These are phyloP conservation scores for Drosophila subsilvestris DNA, from an alignment of 2,888 invertebrate species.

Conservation along the genomic window DNA sequence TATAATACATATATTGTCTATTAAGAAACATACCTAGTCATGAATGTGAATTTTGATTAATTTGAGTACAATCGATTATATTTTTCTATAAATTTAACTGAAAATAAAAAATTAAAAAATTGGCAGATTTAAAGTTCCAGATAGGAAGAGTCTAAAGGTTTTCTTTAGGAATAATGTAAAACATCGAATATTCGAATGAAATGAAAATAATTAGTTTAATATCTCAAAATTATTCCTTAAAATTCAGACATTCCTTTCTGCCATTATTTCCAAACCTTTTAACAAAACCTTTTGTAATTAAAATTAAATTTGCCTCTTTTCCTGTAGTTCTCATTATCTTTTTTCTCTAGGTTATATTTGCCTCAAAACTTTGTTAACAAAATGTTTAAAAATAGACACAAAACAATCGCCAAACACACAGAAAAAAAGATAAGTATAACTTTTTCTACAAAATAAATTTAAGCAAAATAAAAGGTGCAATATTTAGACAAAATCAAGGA, in stretches of 20 bases:
- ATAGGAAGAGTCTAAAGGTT: no score
- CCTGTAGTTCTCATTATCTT: background rate
- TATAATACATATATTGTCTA: background rate
- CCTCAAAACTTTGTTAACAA: slow-evolving; percentile 7
- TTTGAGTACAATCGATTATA: no score
- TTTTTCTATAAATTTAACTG: no score
- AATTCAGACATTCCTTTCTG: no score
- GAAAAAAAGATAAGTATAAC: background rate
- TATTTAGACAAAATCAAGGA: background rate
- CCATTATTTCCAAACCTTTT: background rate
- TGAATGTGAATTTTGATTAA: no score
- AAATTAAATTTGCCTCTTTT: background rate
- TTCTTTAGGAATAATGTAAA: no score
- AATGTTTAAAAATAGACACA: slow-evolving; percentile 9
- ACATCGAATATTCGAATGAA: no score
- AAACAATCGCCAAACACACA: background rate
- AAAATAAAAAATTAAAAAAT: no score
- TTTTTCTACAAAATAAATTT: background rate
- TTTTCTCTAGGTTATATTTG: background rate
- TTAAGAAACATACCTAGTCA: background rate
- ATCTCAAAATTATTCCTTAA: no score
- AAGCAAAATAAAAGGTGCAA: background rate
- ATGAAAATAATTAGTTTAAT: no score
- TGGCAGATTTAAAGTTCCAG: no score
- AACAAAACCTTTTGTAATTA: background rate